Evolutionary conservation across 37 sponge, comb jelly and placozoan species (phyloP).

Genomic region (Diacarnus erythraeanus): DNA sequence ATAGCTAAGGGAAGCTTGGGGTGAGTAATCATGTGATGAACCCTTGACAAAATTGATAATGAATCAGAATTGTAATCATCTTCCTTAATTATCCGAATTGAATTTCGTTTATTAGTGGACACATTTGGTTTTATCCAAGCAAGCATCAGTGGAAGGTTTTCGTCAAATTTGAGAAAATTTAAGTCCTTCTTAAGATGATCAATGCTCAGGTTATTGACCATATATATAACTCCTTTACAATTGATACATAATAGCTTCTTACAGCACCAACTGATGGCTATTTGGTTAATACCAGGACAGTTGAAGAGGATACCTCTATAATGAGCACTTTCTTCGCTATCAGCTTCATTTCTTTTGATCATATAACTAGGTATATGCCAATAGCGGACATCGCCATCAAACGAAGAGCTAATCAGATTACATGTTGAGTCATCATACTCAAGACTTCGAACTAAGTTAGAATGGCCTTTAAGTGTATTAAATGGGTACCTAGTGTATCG

Average conservation of each 20-base stretch:
- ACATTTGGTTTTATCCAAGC: neutral
- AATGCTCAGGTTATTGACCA: neutral
- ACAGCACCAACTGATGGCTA: neutral
- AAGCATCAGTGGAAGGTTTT: neutral
- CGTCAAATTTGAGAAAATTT: neutral
- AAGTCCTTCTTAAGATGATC: neutral
- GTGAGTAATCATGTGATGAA: neutral
- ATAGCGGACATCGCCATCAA: neutral
- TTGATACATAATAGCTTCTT: neutral
- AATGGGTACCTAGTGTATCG: neutral
- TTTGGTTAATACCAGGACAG: neutral
- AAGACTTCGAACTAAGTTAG: neutral
- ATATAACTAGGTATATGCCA: neutral
- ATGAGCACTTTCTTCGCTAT: neutral
- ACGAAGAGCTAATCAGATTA: neutral
- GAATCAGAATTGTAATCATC: neutral
- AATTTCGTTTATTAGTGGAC: neutral
- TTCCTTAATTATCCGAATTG: neutral
- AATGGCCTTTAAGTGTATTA: neutral
- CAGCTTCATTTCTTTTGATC: neutral
- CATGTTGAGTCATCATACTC: neutral
- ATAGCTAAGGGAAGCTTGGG: neutral
- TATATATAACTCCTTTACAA: neutral
- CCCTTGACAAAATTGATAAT: neutral
- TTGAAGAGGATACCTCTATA: neutral